Base-by-base conservation (phyloP, 1,140 invertebrate genomes). In the Araneus ventricosus region DNA sequence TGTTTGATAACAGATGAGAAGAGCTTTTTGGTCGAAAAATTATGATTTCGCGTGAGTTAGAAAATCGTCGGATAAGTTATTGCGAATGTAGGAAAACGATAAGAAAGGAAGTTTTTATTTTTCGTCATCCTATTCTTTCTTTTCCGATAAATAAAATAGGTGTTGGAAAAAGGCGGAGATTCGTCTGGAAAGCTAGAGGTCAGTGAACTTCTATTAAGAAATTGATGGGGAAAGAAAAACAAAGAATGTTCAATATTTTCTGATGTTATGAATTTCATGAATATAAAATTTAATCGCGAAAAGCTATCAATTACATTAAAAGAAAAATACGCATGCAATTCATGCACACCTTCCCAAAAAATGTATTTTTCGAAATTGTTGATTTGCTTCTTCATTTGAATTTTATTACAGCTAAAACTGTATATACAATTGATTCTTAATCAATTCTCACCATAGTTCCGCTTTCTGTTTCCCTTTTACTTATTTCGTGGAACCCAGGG, bases 21-120 rank as follows among this genome's bases (percentile, higher is more conserved):
- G 24, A 8, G 6, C n/a, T 27, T n/a, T n/a, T 10, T 10, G 27
- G 27, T 67, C n/a, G 63, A 27, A 67, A 67, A 67, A 27, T 10
- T 20, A 34, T 20, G 70, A 20, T 20, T 34, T 75, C 30, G 17
- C 17, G 70, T 22, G 30, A 37, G 17, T 75, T 75, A 75, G 10
- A 34, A 37, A 52, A 20, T 20, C 30, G 20, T 22, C 30, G 17
- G 6, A 17, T 34, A 30, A 30, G 30, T 34, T 75, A 75, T 37
- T 75, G 34, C 30, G 30, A 34, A 75, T 34, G 30, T 22, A 75
- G 30, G 37, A 37, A 75, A 75, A 5, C 17, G 70, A 75, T 75
- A 75, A 75, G 70, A 75, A 75, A 63, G 59, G 59, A 52, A 67
- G 70, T 75, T 20, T 20, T n/a, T n/a, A n/a, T n/a, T n/a, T n/a